Evolutionary conservation across 1,140 invertebrate genomes (phyloP), one percentile per base, ranked within the genome.

Genomic region (Pachyrhynchus sulphureomaculatus): DNA sequence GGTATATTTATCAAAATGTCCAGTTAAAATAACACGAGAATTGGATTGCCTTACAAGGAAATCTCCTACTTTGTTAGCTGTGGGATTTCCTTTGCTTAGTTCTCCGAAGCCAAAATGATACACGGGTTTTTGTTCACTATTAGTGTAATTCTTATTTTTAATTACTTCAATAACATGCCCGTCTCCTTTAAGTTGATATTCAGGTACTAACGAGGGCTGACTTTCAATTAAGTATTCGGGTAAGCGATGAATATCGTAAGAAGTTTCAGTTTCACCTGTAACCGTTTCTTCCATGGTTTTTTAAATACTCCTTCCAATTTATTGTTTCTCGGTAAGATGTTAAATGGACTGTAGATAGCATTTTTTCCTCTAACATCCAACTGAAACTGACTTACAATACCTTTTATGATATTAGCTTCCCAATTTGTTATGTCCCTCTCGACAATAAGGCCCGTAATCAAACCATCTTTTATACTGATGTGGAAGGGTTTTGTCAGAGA

Each of bases 211-310:
- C 67, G 83, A 75, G 3, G 80, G 81, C 39, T 78, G 68, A 26
- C 23, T 34, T 34, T 75, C 59, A 2, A 79, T 12, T 65, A 80
- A 71, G 56, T 81, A 79, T 13, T 81, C 70, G 2, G 82, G 75
- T 21, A 86, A 73, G 0, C 81, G 81, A 10, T 78, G 77, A 4
- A 88, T 80, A 15, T 86, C 81, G 74, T 89, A 89, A 0, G 82
- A 59, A 8, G 85, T 86, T 69, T 87, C 83, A 67, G 84, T 87
- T 68, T 82, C 81, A 41, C 88, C 88, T 63, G 80, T 81, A 23
- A 89, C 81, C 4, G 85, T 82, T 57, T 84, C 80, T 74, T 90
- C 88, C 82, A 87, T 84, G 24, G 81, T 82, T 56, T 79, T 84
- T 75, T n/a, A n/a, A 80, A 89, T 9, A 79, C 72, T 1, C 79